Evolutionary conservation across 2,888 invertebrate genomes (phyloP), one percentile per base, ranked within the genome.

Genomic region (Dryocosmus kuriphilus): DNA sequence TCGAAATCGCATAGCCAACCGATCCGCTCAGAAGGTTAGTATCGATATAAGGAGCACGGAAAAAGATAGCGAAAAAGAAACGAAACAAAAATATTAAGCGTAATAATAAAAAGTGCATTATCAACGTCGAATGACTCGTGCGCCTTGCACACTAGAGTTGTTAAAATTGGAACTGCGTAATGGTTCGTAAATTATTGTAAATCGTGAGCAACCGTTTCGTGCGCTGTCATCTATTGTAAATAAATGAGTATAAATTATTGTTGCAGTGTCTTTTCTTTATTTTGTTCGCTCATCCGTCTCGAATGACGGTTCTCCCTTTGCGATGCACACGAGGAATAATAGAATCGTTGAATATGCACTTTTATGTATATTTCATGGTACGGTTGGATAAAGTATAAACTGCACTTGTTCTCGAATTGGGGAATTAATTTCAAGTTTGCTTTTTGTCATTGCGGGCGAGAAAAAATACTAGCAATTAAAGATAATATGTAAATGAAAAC

Each of bases 161-260:
- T 77, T 76, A 65, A 74, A 75, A 71, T 51, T 75, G 78, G 75
- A 75, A 78, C 75, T 78, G 75, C 71, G 78, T 78, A 71, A 71
- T 71, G 71, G 71, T 75, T 78, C 75, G 61, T 75, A 71, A 75
- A 75, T 78, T 78, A 51, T 78, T 78, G 78, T 78, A 78, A 75
- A 75, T 78, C 78, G 75, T 75, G 78, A 75, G 75, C 75, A 78
- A 78, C 71, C 67, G 51, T 57, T 71, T 78, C 75, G 77, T 75
- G 75, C 78, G 61, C 55, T 75, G 80, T 84, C 83, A 83, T 82
- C 81, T 82, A 78, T 78, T 87, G 86, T 87, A 86, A 84, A 87
- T 86, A 87, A 86, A 86, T 83, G 82, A 84, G 82, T 84, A 82
- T 86, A 86, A 86, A 84, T 86, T 85, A 85, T 85, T 85, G 76